Base-by-base conservation (phyloP, 2,113 vertebrate species). In the Parotia lawesii region DNA sequence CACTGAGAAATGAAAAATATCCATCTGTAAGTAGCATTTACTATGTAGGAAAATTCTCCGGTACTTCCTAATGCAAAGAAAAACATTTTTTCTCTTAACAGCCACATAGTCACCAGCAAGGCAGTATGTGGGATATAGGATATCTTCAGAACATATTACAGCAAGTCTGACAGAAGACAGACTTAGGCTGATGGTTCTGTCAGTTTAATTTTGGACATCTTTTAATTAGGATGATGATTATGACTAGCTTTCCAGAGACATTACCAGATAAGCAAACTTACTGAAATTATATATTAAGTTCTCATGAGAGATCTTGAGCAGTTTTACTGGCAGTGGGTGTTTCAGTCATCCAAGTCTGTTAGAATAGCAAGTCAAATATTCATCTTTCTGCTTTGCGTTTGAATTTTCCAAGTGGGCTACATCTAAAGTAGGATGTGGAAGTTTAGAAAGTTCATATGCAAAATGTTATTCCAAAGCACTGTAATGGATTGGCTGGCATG, bases 171-270 rank as follows among this genome's bases (percentile, higher is more conserved):
- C 66, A 89, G 70, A 89, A 92, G 62, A 40, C 61, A 85, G 83
- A 86, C 48, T 83, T 60, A 72, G 56, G 64, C 20, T 95, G 66
- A 29, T 95, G 69, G 54, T 84, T 87, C 81, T 94, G 65, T 71
- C 83, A 85, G 45, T 69, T 69, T 96, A 65, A 95, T 84, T 93
- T 89, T 92, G 79, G 60, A 56, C 35, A 44, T 64, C 38, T 78
- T 94, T 96, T 92, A 94, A 95, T 95, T 93, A 87, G 57, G 65
- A 54, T 72, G 53, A 74, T 92, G 71, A 83, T 89, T 83, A 89
- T 95, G 86, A 95, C 80, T 72, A 83, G 47, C 37, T 94, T 93
- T 93, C 50, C 35, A 89, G 85, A 92, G 73, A 66, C 51, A 87
- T 94, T 91, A 94, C 25, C 31, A 84, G 60, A 27, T 15, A 75